A percentile compares a stretch with the other conserved stretches of the same genome.
These are phyloP conservation scores for Tupaia tana DNA, from an alignment of 2,113 vertebrate genomes.

Conservation along the genomic window DNA sequence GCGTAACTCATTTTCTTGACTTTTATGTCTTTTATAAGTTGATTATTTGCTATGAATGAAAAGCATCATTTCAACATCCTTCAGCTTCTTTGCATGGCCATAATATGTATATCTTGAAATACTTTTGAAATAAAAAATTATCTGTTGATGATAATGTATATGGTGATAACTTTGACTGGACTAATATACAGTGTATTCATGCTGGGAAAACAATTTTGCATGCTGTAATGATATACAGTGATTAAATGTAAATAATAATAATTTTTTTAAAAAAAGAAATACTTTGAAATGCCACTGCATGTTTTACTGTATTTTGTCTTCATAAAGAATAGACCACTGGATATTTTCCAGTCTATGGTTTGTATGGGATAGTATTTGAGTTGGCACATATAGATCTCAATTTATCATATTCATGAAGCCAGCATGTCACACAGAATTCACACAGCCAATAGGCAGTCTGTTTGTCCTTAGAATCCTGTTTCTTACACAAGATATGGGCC, in stretches of 20 bases:
- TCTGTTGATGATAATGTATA: too few species aligned
- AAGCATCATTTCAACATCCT: neutral
- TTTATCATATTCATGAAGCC: neutral
- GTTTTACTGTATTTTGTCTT: neutral
- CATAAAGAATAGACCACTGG: neutral
- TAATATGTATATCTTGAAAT: neutral
- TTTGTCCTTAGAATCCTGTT: neutral
- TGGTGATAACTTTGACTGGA: too few species aligned
- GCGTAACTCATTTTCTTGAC: neutral
- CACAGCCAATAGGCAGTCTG: neutral
- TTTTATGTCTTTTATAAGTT: neutral
- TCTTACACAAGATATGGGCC: neutral
- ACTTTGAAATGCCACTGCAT: neutral
- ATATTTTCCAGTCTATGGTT: neutral
- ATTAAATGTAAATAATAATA: too few species aligned
- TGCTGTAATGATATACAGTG: too few species aligned
- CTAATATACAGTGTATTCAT: too few species aligned
- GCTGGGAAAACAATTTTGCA: too few species aligned
- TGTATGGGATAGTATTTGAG: neutral
- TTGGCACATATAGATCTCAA: neutral
- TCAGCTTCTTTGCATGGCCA: neutral
- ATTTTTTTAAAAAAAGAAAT: too few species aligned
- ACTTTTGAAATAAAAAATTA: neutral
- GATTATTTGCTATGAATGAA: neutral
- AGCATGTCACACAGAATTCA: neutral